Conservation (phyloP, 2,113 vertebrate genomes). For the Aspiorhynchus laticeps region DNA sequence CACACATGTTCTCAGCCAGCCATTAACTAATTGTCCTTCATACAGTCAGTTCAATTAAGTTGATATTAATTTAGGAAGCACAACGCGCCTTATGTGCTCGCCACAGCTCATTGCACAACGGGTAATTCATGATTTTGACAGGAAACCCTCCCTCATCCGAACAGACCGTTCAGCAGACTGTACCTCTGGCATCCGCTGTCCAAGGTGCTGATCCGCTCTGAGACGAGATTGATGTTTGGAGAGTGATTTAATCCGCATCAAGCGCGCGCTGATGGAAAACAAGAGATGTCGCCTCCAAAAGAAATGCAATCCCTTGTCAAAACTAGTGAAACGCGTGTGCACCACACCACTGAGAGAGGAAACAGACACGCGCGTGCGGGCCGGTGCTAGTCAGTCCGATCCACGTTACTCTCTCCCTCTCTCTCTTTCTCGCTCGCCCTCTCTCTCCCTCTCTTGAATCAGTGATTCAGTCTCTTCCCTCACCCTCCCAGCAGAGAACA, state of each 20-base stretch:
- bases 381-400: conserved; percentile 32
- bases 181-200: conserved; percentile 56
- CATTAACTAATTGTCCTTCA: conserved; percentile 42
- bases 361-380: conserved; percentile 36
- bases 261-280: conserved; percentile 26
- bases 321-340: conserved; percentile 40
- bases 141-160: conserved; percentile 33
- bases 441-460: conserved; percentile 39
- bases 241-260: conserved; percentile 55
- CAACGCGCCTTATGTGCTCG: conserved; percentile 37
- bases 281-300: conserved; percentile 36
- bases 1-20: conserved; percentile 13
- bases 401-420: conserved; percentile 19
- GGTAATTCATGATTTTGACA: conserved; percentile 37
- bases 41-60: conserved; percentile 37
- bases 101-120: conserved; percentile 38
- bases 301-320: conserved; percentile 39
- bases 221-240: conserved; percentile 33
- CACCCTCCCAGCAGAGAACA: conserved; percentile 53
- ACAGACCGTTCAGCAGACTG: conserved; percentile 40
- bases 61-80: conserved; percentile 39
- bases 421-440: conserved; percentile 8
- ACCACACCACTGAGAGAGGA: conserved; percentile 18
- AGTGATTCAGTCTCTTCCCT: conserved; percentile 39
- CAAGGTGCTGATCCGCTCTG: conserved; percentile 54